These are phyloP conservation scores for Zenarchopterus dispar DNA, from an alignment of 2,797 vertebrate species.

Conservation along the genomic window DNA sequence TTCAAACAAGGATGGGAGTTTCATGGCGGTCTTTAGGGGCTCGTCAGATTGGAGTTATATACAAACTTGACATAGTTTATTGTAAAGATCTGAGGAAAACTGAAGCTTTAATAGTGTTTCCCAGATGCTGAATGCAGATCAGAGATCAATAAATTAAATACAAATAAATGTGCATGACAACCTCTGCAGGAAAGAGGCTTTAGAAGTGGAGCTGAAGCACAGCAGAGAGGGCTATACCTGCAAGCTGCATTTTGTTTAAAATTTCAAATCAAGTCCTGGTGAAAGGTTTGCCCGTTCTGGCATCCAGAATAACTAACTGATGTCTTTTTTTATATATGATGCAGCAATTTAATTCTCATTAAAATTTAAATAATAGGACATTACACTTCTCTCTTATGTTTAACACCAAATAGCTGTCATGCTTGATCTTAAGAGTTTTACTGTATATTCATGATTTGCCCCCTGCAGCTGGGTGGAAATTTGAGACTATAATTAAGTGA, in stretches of 20 bases:
- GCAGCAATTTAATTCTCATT: background rate
- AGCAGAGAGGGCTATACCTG: conserved; percentile 4
- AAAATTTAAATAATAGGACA: background rate
- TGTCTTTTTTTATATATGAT: too few species aligned
- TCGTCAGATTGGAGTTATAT: conserved; percentile 27
- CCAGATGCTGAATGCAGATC: too few species aligned
- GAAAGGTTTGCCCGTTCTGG: background rate
- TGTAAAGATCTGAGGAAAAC: background rate
- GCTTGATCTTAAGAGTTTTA: conserved; percentile 1
- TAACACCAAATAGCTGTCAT: conserved; percentile 7
- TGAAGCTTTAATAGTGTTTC: too few species aligned
- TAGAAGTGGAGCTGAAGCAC: background rate
- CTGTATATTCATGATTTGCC: conserved; percentile 9
- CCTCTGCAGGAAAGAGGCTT: background rate
- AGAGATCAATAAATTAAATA: too few species aligned
- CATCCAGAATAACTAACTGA: too few species aligned
- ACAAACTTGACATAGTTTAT: background rate
- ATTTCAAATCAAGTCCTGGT: background rate
- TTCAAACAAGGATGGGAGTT: conserved; percentile 1
- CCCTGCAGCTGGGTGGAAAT: conserved; percentile 8
- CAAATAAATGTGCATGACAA: too few species aligned
- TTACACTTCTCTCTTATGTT: background rate
- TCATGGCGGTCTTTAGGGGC: conserved; percentile 20
- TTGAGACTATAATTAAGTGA: conserved; percentile 21
- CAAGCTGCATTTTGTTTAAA: too few species aligned